A percentile compares a stretch with the other conserved stretches of the same genome.
phyloP scores from a whole-genome alignment of 2,113 vertebrate genomes.

The Lagopus muta region DNA sequence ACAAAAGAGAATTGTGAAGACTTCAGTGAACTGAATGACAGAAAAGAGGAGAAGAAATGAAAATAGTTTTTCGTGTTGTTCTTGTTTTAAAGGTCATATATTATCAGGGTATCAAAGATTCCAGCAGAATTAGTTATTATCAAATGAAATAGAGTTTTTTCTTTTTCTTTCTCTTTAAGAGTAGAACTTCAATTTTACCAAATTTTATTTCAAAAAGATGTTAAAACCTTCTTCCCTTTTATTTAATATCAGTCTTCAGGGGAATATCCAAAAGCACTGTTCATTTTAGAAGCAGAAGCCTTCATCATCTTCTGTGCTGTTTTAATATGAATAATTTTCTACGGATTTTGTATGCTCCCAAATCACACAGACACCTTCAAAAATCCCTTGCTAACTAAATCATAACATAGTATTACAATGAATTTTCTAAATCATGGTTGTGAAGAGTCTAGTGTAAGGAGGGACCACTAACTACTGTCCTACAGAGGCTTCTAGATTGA shows the following conservation, averaged over 20 bases:
- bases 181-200: not conserved
- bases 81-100: not conserved
- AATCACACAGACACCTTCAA: not conserved
- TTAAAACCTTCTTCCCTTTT: not conserved
- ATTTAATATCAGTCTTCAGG: not conserved
- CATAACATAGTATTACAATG: not conserved
- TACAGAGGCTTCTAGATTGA: not conserved
- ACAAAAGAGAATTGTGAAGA: not conserved
- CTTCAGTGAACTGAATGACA: not conserved
- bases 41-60: not conserved
- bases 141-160: not conserved
- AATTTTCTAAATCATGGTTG: not conserved
- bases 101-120: not conserved
- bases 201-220: not conserved
- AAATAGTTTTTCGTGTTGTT: not conserved
- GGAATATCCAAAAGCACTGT: not conserved
- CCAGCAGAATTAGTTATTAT: not conserved
- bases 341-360: not conserved
- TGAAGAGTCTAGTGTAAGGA: not conserved
- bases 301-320: not conserved
- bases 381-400: not conserved
- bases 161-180: not conserved
- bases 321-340: not conserved
- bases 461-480: not conserved
- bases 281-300: not conserved